phyloP scores from a whole-genome alignment of 1,140 invertebrate genomes.

The Homarus americanus region DNA sequence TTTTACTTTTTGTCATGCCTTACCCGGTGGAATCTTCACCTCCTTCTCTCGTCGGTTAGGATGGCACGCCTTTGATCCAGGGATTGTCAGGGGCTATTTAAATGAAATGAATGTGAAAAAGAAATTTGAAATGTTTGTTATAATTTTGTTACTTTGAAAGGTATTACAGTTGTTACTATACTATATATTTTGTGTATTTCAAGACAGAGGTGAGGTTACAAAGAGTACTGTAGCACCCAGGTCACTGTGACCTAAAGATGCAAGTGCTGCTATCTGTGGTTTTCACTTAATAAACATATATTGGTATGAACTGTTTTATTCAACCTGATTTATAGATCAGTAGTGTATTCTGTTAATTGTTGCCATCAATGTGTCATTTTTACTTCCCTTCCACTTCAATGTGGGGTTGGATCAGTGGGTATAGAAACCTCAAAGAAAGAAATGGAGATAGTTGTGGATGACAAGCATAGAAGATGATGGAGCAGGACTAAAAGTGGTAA shows the following conservation, averaged over 20 bases:
- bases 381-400: too few relatives aligned
- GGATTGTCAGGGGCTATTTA: slow-evolving; percentile 52
- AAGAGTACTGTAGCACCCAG: slow-evolving; percentile 53
- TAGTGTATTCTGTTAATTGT: too few relatives aligned
- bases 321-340: too few relatives aligned
- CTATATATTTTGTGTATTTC: slow-evolving; percentile 73
- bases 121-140: slow-evolving; percentile 66
- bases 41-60: slow-evolving; percentile 7
- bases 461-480: too few relatives aligned
- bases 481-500: too few relatives aligned
- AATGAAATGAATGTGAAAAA: slow-evolving; percentile 46
- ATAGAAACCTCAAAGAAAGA: too few relatives aligned
- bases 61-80: slow-evolving; percentile 34
- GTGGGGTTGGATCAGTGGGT: too few relatives aligned
- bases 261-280: slow-evolving; percentile 70
- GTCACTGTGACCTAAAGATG: slow-evolving; percentile 32
- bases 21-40: not conserved
- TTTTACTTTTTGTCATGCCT: slow-evolving; percentile 8
- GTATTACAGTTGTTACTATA: slow-evolving; percentile 68
- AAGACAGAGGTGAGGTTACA: slow-evolving; percentile 72
- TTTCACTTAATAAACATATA: slow-evolving; percentile 73
- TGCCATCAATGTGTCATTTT: too few relatives aligned
- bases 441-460: too few relatives aligned
- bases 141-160: slow-evolving; percentile 72
- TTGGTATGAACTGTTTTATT: slow-evolving; percentile 40